These are phyloP conservation scores for Philaethria dido DNA, from an alignment of 2,888 invertebrate species.

Conservation along the genomic window DNA sequence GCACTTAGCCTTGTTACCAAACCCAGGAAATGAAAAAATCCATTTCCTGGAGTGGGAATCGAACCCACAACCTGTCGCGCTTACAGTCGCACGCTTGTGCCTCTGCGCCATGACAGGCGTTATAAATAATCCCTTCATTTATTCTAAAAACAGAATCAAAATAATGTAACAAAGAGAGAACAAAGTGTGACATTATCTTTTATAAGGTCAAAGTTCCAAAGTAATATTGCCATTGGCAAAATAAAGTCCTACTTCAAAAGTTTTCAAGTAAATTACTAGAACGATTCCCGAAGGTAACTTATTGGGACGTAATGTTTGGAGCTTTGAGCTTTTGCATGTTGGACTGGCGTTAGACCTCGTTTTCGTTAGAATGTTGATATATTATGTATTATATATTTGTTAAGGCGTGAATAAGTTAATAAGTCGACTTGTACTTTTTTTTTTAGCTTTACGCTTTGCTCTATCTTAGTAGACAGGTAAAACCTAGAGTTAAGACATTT, in stretches of 20 bases:
- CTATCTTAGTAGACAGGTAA: no score
- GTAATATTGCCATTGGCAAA: slow-evolving; percentile 34
- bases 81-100: no score
- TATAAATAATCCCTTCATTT: slow-evolving; percentile 19
- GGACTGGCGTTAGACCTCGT: neutral
- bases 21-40: no score
- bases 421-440: no score
- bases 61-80: no score
- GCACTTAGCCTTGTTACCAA: no score
- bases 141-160: slow-evolving; percentile 14
- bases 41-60: no score
- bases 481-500: no score
- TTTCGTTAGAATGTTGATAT: neutral
- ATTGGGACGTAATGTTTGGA: slow-evolving; percentile 51
- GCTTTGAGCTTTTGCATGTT: slow-evolving; percentile 24
- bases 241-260: slow-evolving; percentile 34
- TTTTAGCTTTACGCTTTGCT: no score
- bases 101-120: no score
- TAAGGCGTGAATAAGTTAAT: no score
- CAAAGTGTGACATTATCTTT: slow-evolving; percentile 36
- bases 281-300: slow-evolving; percentile 64
- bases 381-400: neutral
- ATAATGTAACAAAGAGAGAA: slow-evolving; percentile 33
- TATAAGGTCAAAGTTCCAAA: slow-evolving; percentile 37
- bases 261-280: slow-evolving; percentile 47